Base-by-base conservation (phyloP, 1,140 invertebrate species). In the Plodia interpunctella region DNA sequence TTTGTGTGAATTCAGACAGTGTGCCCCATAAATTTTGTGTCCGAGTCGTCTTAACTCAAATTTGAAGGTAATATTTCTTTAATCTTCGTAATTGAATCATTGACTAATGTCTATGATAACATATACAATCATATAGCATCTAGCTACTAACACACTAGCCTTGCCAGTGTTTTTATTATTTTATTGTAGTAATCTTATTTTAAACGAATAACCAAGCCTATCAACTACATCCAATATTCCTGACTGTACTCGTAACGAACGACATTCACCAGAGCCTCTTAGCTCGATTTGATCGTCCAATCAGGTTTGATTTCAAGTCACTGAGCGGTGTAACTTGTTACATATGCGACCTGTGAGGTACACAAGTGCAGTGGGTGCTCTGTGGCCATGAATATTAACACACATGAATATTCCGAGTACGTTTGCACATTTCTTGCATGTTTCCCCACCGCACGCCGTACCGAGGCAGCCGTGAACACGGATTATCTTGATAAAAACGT, bases 381-480 rank as follows among this genome's bases (percentile, higher is more conserved):
- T 56, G 70, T 70, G 67, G 68, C 74, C 70, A 82, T 82, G 78
- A 80, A 84, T 81, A 82, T 82, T 80, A 84, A 82, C 69, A 74
- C 69, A 66, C 74, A 81, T 84, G 78, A 79, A 84, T 84, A 80
- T 82, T 80, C 78, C 63, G 61, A 72, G 69, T 72, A 68, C 76
- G 79, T 80, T 83, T 80, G 80, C 73, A 70, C 80, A 82, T 81
- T 82, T 80, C 77, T 78, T 74, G 76, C 68, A 62, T 69, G 60
- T 62, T 62, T 69, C 63, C 66, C 44, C 55, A 60, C 57, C 70
- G 67, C 62, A 65, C 66, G 52, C 28, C 38, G 38, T 15, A 44
- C 35, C 18, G 17, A 55, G 49, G 32, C 28, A 58, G 20, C 10
- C 51, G 35, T 44, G 56, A 57, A 30, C 20, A 5, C 28, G 17